A percentile compares a stretch with the other conserved stretches of the same genome.
phyloP scores from a whole-genome alignment of 92 coral and sea anemone genomes.

The Zoanthus sociatus region DNA sequence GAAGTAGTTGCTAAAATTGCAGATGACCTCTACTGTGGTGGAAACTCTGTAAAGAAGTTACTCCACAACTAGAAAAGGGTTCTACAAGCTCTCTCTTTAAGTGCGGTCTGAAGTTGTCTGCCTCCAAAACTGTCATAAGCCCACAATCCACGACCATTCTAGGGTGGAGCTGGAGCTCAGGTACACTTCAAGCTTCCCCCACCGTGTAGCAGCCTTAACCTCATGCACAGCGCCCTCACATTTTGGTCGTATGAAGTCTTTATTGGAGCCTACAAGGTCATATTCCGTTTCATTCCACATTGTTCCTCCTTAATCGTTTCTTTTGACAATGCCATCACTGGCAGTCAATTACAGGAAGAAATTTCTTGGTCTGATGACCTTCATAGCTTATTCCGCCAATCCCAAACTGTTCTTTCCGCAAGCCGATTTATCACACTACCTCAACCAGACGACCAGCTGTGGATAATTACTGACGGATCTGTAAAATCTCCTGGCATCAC shows the following conservation, averaged over 20 bases:
- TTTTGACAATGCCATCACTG: conserved; percentile 50
- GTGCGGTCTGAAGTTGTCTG: conserved; percentile 8
- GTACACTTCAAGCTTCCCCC: conserved; percentile 48
- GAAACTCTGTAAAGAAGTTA: background rate
- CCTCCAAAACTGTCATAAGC: background rate
- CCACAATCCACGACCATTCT: conserved; percentile 9
- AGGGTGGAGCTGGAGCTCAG: conserved; percentile 56
- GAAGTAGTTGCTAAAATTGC: background rate
- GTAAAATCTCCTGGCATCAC: conserved; percentile 45
- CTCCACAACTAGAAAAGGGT: conserved; percentile 36
- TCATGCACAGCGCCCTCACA: conserved; percentile 7
- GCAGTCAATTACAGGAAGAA: conserved; percentile 48
- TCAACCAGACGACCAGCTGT: conserved; percentile 63
- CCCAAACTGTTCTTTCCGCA: background rate
- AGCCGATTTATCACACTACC: conserved; percentile 16
- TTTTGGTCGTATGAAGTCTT: conserved; percentile 58
- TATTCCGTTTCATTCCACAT: conserved; percentile 39
- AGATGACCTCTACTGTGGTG: too few species aligned
- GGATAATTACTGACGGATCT: conserved; percentile 65
- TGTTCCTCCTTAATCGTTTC: conserved; percentile 6
- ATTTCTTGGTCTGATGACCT: conserved; percentile 50
- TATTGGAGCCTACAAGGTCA: conserved; percentile 56
- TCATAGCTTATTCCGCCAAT: too few species aligned
- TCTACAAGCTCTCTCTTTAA: conserved; percentile 39
- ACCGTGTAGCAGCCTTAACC: conserved; percentile 23